Evolutionary conservation across 2,888 invertebrate genomes (phyloP), one percentile per base, ranked within the genome.

Genomic region (Helicoverpa assulta): DNA sequence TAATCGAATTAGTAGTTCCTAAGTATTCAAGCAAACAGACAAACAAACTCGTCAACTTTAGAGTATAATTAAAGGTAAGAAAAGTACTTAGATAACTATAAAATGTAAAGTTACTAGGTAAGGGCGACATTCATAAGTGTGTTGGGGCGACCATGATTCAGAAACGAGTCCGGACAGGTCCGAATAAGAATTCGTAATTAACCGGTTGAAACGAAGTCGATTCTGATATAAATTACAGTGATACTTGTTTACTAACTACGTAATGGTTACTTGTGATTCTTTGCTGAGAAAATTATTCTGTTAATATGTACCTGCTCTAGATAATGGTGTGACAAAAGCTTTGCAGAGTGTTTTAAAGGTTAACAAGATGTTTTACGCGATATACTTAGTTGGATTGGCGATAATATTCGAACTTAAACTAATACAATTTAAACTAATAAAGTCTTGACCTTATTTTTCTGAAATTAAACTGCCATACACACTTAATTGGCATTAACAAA

Each of bases 121-220:
- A 76, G 75, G 63, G 66, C 73, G 80, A 84, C 87, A 85, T 88
- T 83, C 84, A 86, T 84, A 86, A 86, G 82, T 80, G 70, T 86
- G 76, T 82, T 82, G 29, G 12, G 61, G 81, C 73, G 73, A 76
- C 89, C 82, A 87, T 79, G 68, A 62, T 76, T 76, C 52, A 56
- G 21, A 63, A 54, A 61, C 55, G 47, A 63, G 66, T 67, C 14
- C 67, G 56, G 80, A 76, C 67, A 26, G 60, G 71, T 76, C 59
- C 71, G 55, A 62, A 65, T 76, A 61, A 58, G 63, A 64, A 65
- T 69, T 76, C 54, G 55, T 62, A 76, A 76, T 80, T 76, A 76
- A 62, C 64, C 58, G 53, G 76, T 63, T 59, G 26, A 56, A 62
- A 72, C 18, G 73, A 62, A 74, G 59, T 26, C 47, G 57, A 55